A percentile compares a stretch with the other conserved stretches of the same genome.
phyloP scores from a whole-genome alignment of 2,888 invertebrate genomes.

The Drosophila formosana region DNA sequence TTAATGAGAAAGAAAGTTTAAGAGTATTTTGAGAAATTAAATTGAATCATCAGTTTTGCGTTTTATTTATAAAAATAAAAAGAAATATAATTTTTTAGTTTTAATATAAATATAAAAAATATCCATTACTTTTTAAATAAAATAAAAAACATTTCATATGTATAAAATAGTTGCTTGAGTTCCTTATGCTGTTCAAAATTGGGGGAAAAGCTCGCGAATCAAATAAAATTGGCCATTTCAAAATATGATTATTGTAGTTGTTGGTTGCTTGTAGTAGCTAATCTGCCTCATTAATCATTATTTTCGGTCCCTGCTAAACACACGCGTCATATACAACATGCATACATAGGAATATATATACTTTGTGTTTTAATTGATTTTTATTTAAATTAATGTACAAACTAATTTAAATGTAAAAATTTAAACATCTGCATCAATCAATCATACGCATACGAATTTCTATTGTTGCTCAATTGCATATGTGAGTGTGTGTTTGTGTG shows the following conservation, averaged over 20 bases:
- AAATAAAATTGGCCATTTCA: conserved; percentile 16
- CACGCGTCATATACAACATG: conserved; percentile 29
- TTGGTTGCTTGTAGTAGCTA: neutral
- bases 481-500: conserved; percentile 34
- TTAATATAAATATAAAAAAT: conserved; percentile 46
- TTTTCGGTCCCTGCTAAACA: conserved; percentile 42
- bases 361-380: conserved; percentile 72
- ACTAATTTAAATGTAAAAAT: conserved; percentile 82
- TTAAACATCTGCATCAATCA: conserved; percentile 73
- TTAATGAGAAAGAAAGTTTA: neutral
- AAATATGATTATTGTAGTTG: conserved; percentile 15
- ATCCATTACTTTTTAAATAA: conserved; percentile 35
- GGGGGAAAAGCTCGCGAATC: conserved; percentile 4
- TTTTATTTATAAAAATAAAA: conserved; percentile 49
- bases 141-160: conserved; percentile 32
- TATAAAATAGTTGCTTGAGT: conserved; percentile 20
- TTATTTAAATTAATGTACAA: conserved; percentile 83
- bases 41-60: conserved; percentile 45
- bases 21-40: conserved; percentile 9
- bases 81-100: conserved; percentile 39
- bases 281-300: conserved; percentile 27
- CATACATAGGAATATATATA: conserved; percentile 32
- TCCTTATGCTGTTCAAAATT: neutral
- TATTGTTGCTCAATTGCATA: conserved; percentile 51
- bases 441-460: conserved; percentile 76